Evolutionary conservation across 2,888 invertebrate genomes (phyloP).

Genomic region (Ligdia adustata): DNA sequence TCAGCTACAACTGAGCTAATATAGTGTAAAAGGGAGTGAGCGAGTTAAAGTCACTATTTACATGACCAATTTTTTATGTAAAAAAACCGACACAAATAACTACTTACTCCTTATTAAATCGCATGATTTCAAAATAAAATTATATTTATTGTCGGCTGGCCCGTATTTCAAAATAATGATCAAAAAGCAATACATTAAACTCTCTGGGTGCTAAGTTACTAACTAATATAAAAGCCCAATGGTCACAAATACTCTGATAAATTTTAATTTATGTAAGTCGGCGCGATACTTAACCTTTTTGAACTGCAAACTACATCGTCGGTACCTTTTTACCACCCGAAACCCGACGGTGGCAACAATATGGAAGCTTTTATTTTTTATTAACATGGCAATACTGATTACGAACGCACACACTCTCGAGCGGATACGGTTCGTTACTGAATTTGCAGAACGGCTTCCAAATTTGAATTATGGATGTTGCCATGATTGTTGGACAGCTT

Average conservation of each 20-base stretch:
- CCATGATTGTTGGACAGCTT: slow-evolving; percentile 38
- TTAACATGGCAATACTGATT: slow-evolving; percentile 30
- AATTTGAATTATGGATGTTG: slow-evolving; percentile 68
- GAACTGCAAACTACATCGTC: slow-evolving; percentile 21
- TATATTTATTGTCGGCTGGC: slow-evolving; percentile 13
- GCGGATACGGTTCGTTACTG: slow-evolving; percentile 71
- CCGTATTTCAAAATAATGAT: slow-evolving; percentile 6
- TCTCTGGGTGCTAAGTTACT: slow-evolving; percentile 8
- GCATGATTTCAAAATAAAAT: no score
- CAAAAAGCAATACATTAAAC: slow-evolving; percentile 7
- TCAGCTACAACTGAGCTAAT: no score
- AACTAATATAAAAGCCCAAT: slow-evolving; percentile 34
- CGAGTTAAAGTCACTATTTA: no score
- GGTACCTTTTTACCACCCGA: slow-evolving; percentile 53
- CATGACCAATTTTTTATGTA: no score
- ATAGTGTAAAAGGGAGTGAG: no score
- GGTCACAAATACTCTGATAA: slow-evolving; percentile 26
- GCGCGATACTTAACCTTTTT: slow-evolving; percentile 17
- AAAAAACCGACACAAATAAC: no score
- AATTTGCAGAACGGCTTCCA: slow-evolving; percentile 69
- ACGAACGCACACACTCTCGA: slow-evolving; percentile 36
- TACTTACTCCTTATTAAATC: no score
- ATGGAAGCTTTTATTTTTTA: slow-evolving; percentile 15
- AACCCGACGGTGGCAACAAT: slow-evolving; percentile 34
- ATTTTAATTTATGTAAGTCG: slow-evolving; percentile 33